A percentile compares a stretch with the other conserved stretches of the same genome.
phyloP scores from a whole-genome alignment of 2,113 vertebrate species.

The Egretta garzetta region DNA sequence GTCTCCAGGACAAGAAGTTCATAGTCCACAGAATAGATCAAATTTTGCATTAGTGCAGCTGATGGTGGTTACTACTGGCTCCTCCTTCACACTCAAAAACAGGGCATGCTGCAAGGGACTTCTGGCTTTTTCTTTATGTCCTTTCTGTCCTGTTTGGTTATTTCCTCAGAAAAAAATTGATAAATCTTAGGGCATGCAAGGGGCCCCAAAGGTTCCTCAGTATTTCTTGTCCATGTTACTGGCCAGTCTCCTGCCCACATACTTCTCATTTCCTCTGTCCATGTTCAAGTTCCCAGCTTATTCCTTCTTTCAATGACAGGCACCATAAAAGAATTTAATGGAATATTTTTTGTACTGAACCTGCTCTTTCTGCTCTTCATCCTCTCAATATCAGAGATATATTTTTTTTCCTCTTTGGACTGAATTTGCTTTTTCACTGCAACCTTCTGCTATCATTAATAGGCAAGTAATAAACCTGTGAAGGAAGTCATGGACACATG shows the following conservation, averaged over 20 bases:
- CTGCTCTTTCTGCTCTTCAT: neutral
- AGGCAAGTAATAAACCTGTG: constrained; percentile 86
- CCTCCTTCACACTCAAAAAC: neutral
- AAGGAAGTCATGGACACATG: constrained; percentile 93
- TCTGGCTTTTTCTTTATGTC: neutral
- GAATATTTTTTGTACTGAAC: neutral
- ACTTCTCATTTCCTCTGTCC: neutral
- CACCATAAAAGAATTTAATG: neutral
- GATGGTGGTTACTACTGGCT: neutral
- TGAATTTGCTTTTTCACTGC: neutral
- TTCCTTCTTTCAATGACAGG: neutral
- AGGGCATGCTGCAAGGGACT: neutral
- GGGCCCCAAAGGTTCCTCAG: neutral
- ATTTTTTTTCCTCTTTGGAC: neutral
- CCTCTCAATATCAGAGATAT: neutral
- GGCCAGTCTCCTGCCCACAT: neutral
- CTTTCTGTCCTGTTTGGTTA: neutral
- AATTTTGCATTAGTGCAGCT: neutral
- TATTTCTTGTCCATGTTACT: neutral
- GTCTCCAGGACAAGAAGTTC: neutral
- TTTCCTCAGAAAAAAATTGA: neutral
- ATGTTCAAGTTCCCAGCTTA: neutral
- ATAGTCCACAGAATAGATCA: neutral
- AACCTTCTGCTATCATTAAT: neutral
- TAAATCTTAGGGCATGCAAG: neutral